Evolutionary conservation across 92 coral and sea anemone genomes (phyloP), one percentile per base, ranked within the genome.

Genomic region (Plumapathes pennacea): DNA sequence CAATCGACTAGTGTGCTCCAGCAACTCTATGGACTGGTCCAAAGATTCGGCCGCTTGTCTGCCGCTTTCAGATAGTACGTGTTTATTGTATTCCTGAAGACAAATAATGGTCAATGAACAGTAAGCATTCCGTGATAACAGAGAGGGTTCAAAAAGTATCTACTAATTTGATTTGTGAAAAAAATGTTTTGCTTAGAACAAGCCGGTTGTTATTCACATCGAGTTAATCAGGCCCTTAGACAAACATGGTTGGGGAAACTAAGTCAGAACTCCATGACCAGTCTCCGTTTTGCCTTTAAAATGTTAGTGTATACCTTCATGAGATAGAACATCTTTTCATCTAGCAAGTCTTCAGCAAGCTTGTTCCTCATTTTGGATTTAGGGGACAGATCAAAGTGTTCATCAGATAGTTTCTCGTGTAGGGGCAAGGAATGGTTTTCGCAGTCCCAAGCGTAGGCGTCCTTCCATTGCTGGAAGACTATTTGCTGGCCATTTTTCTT

Each of bases 331-430:
- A 75, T 75, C 22, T 32, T 34, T 15, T 62, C 39, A 43, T 72
- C 54, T 45, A 73, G 42, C 7, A 73, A 42, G 17, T 65, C 72
- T 24, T 67, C 65, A 8, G 50, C 65, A 1, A 58, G 31, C 1
- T 38, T 18, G 32, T 58, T 70, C 2, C 70, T 11, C 80, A 72
- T 72, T 14, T 40, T 33, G 0, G 80, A 38, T 13, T 55, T 54
- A 13, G 80, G 64, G 12, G 69, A 36, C 0, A 53, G 57, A 15
- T 61, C 32, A 25, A 72, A 72, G 22, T 72, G 80, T 8, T 62
- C 80, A 5, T 36, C 57, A 5, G 55, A 49, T 23, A 72, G 57
- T 14, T 61, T 72, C 14, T 72, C 71, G 23, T 72, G 64, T 9
- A 38, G 12, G 26, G 65, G 43, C 9, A 36, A 3, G 13, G 50